These are phyloP conservation scores for Acanthornis magna DNA, from an alignment of 2,797 vertebrate species.

Conservation along the genomic window DNA sequence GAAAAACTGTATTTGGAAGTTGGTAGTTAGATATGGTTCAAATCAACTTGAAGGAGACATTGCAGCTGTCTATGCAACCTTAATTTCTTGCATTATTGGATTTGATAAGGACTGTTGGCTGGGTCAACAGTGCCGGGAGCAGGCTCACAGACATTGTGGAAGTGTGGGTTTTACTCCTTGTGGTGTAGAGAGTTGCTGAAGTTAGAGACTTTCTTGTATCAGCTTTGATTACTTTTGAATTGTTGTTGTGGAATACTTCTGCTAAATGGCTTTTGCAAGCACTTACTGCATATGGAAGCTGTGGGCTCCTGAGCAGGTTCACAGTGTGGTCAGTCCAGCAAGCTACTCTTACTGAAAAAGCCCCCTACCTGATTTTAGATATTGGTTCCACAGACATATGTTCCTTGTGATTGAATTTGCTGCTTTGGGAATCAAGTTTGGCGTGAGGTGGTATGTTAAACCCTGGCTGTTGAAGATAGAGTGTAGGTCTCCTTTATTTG, in stretches of 20 bases:
- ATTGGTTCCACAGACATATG: background rate
- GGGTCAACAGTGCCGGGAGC: background rate
- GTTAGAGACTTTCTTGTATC: background rate
- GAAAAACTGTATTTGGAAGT: background rate
- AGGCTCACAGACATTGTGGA: background rate
- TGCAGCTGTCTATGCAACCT: background rate
- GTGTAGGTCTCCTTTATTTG: background rate
- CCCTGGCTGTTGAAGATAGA: background rate
- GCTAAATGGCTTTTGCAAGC: background rate
- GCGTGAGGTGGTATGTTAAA: background rate
- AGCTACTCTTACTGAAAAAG: background rate
- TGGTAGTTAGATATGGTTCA: background rate
- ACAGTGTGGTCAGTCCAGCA: background rate
- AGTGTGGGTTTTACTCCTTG: background rate
- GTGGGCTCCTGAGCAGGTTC: fast-evolving
- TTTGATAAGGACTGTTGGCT: background rate
- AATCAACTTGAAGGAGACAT: background rate
- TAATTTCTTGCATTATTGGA: background rate
- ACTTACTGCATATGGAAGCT: background rate
- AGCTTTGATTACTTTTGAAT: background rate
- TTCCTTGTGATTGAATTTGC: background rate
- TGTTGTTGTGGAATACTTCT: background rate
- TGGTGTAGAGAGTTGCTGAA: background rate
- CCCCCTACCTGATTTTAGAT: background rate
- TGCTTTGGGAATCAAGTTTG: background rate